Percentiles rank a stretch among this genome's conserved stretches.
Evolutionary conservation across 2,888 invertebrate species (phyloP).

Genomic region (Apamea sordens): DNA sequence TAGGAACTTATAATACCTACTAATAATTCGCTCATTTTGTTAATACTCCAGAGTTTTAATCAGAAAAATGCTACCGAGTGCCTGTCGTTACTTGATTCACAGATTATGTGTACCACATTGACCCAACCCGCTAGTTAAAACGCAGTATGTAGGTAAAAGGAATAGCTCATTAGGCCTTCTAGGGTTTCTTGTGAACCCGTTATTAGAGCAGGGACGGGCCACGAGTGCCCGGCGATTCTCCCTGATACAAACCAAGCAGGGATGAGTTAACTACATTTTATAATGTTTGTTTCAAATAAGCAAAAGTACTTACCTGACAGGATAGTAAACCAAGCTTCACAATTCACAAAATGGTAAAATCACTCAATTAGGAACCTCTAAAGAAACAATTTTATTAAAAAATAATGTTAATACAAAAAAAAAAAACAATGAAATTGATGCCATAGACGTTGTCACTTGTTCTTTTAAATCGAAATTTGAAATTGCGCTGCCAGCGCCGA

Average conservation of each 20-base stretch:
- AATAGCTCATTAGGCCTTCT: constrained; percentile 83
- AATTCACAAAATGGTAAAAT: not conserved
- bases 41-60: not conserved
- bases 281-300: not conserved
- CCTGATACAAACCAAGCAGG: not conserved
- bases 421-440: not conserved
- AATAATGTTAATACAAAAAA: not conserved
- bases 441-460: not conserved
- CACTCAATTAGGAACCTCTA: not conserved
- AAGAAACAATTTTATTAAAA: not conserved
- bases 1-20: not conserved
- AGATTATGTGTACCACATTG: not conserved
- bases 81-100: not conserved
- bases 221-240: constrained; percentile 11
- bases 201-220: constrained; percentile 73
- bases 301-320: not conserved
- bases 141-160: constrained; percentile 49
- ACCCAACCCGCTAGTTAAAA: constrained; percentile 22
- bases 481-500: constrained; percentile 11
- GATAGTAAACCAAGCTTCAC: not conserved
- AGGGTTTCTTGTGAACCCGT: constrained; percentile 77
- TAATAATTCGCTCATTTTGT: not conserved
- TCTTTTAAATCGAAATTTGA: not conserved
- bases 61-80: not conserved
- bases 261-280: not conserved